Percentiles rank a stretch among this genome's conserved stretches.
Evolutionary conservation across 37 sponge, comb jelly and placozoan species (phyloP).

Genomic region (Aplysina aerophoba): DNA sequence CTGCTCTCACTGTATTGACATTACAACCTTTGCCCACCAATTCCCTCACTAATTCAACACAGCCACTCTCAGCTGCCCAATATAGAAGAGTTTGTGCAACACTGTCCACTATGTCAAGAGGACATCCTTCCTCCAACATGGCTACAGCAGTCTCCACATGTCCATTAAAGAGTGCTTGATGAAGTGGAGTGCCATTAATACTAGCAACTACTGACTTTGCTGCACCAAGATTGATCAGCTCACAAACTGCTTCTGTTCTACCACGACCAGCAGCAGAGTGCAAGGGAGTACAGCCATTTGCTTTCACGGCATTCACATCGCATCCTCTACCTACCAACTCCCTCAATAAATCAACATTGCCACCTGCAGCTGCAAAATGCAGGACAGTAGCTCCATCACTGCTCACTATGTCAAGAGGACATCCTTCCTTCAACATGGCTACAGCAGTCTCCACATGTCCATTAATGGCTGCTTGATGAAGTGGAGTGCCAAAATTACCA

Average conservation of each 20-base stretch:
- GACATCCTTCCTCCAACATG: not conserved
- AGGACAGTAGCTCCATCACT: too few relatives aligned
- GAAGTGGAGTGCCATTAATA: not conserved
- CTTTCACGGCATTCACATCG: not conserved
- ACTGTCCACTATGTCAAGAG: not conserved
- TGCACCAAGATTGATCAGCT: not conserved
- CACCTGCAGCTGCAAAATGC: too few relatives aligned
- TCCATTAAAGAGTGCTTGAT: not conserved
- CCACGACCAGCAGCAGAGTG: not conserved
- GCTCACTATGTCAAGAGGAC: too few relatives aligned
- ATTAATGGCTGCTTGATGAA: too few relatives aligned
- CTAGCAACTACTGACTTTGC: not conserved
- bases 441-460: too few relatives aligned
- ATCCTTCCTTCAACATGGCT: too few relatives aligned
- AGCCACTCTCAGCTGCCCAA: not conserved
- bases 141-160: not conserved
- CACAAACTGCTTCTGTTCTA: not conserved
- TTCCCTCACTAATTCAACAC: not conserved
- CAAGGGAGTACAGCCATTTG: not conserved
- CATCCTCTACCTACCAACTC: not conserved
- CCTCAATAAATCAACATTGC: too few relatives aligned
- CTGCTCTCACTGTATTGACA: not conserved
- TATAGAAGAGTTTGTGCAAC: not conserved
- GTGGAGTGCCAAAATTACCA: too few relatives aligned
- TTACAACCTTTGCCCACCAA: not conserved